phyloP scores from a whole-genome alignment of 2,113 vertebrate species.

The Rhodinocichla rosea region DNA sequence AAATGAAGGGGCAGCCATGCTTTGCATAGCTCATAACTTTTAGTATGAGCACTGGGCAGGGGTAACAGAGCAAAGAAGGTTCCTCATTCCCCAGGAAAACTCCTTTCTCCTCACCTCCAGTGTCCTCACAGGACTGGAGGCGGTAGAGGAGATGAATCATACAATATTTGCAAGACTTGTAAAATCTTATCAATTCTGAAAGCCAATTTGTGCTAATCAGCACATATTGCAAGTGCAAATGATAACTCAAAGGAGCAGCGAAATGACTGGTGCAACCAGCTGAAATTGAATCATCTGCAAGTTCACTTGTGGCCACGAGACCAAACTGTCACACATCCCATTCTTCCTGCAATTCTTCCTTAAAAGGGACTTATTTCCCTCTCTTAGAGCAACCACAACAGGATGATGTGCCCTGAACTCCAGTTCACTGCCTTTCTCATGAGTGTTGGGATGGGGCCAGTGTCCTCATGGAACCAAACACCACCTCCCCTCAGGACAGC shows the following conservation, averaged over 20 bases:
- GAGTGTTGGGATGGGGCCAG: neutral
- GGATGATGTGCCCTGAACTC: neutral
- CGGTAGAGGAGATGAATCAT: neutral
- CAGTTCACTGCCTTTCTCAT: neutral
- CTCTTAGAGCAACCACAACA: neutral
- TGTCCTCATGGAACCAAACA: neutral
- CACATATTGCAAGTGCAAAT: neutral
- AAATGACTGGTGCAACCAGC: neutral
- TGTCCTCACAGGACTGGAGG: neutral
- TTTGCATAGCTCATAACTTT: neutral
- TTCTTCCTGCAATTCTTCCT: neutral
- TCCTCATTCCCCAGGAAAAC: neutral
- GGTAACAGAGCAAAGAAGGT: neutral
- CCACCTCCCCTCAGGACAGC: neutral
- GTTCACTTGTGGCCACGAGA: neutral
- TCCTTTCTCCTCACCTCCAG: neutral
- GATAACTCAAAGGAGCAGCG: neutral
- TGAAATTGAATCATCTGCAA: neutral
- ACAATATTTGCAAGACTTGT: neutral
- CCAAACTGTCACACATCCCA: neutral
- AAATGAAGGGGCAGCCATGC: neutral
- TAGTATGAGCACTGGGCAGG: neutral
- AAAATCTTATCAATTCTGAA: conserved; percentile 44
- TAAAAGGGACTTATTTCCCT: neutral
- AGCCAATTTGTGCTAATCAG: conserved; percentile 20